Base-by-base conservation (phyloP, 2,797 vertebrate species). In the Phrynocephalus guinanensis region DNA sequence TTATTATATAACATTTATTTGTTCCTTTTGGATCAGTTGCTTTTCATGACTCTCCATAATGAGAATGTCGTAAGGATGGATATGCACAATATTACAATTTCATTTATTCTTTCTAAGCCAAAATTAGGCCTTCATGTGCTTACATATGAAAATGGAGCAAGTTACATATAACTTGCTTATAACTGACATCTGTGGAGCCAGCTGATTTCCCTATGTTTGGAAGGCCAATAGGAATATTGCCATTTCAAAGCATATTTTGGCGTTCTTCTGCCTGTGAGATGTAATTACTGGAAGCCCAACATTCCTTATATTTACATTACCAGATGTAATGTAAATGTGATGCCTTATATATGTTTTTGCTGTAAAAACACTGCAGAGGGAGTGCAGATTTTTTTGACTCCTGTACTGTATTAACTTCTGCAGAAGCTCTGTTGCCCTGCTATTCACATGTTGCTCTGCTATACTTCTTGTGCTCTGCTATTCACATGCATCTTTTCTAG, bases 351-450 rank as follows among this genome's bases (percentile, higher is more conserved):
- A n/a, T n/a, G 60, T 76, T 63, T 56, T 38, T 8, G 13, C 24
- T 28, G 28, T 77, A 28, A 78, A 28, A 75, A 77, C 30, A 60
- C 84, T 78, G 73, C 78, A 85, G 73, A 78, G 73, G 84, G 56
- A 68, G 73, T 85, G 20, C 83, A 77, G 30, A 77, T 20, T 50
- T 20, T 73, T 73, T 73, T n/a, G 56, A 56, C 13, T 83, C 48
- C 38, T 73, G 3, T 28, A 33, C 38, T 73, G 3, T 28, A 33
- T 33, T 83, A 30, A 73, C 60, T 56, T 56, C 52, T 56, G 52
- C 52, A 56, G 52, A 10, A 56, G 9, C 5, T 9, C 3, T 18
- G 24, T 76, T 28, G 71, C 52, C 2, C 9, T 56, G 52, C 52
- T 56, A 56, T 56, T 56, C 52, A 56, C 52, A 56, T 56, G 52